Percentiles rank a stretch among this genome's conserved stretches.
These are phyloP conservation scores for Macrosoma leucophasiata DNA, from an alignment of 2,888 invertebrate genomes.

Conservation along the genomic window DNA sequence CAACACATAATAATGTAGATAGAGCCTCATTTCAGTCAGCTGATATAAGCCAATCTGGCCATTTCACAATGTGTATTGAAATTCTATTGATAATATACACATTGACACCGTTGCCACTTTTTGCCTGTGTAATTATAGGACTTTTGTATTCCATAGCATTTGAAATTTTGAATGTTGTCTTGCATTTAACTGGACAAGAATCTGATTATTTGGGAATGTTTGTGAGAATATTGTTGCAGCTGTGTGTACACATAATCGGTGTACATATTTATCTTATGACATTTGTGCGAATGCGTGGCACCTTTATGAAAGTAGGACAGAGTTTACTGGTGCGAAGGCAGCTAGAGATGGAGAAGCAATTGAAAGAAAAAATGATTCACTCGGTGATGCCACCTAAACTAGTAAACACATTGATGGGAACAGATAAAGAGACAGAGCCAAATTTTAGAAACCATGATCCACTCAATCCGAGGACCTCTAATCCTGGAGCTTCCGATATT, in stretches of 20 bases:
- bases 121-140: conserved; percentile 87
- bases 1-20: conserved; percentile 71
- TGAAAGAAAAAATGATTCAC: conserved; percentile 98
- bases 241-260: conserved; percentile 94
- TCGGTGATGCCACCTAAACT: conserved; percentile 98
- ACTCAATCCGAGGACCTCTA: conserved; percentile 64
- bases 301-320: conserved; percentile 97
- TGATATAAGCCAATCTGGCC: conserved; percentile 85
- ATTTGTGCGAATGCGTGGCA: conserved; percentile 93
- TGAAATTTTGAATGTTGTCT: conserved; percentile 81
- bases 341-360: conserved; percentile 93
- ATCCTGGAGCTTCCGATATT: conserved; percentile 79
- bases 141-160: conserved; percentile 89
- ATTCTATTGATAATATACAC: conserved; percentile 94
- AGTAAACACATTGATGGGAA: conserved; percentile 88
- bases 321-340: conserved; percentile 92
- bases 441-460: conserved; percentile 66
- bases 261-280: conserved; percentile 95
- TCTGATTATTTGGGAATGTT: conserved; percentile 76
- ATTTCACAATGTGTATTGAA: conserved; percentile 90
- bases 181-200: conserved; percentile 67
- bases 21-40: conserved; percentile 65
- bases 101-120: conserved; percentile 92
- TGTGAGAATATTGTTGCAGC: conserved; percentile 86
- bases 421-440: conserved; percentile 77